Base-by-base conservation (phyloP, 2,888 invertebrate species). In the Tubulanus polymorphus region DNA sequence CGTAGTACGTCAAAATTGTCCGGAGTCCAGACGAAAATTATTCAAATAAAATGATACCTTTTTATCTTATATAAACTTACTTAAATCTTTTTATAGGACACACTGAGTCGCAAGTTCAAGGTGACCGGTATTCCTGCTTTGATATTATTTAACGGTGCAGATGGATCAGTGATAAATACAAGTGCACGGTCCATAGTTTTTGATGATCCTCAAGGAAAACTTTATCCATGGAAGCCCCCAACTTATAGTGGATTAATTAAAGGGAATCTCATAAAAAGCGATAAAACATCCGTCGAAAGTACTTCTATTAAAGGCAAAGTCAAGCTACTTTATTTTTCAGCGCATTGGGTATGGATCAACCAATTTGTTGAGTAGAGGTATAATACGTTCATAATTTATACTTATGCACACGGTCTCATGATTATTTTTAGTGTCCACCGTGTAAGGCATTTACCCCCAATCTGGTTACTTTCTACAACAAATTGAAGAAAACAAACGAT, bases 321-420 rank as follows among this genome's bases (percentile, higher is more conserved):
- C 53, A 86, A 87, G 69, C 90, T 89, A 37, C 85, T 91, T 68
- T 91, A 91, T 75, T 92, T 92, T 78, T 90, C 90, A 56, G 92
- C 92, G 20, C 88, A 91, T 76, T 92, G 92, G 92, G 91, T 91
- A 80, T 82, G 84, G 77, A 23, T 47, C 15, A 10, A n/a, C n/a
- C n/a, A n/a, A n/a, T n/a, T n/a, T n/a, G n/a, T n/a, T n/a, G n/a
- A n/a, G n/a, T n/a, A n/a, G n/a, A n/a, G n/a, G n/a, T n/a, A n/a
- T n/a, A n/a, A n/a, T n/a, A n/a, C n/a, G n/a, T n/a, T n/a, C n/a
- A n/a, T n/a, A n/a, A n/a, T n/a, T n/a, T n/a, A n/a, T n/a, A n/a
- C n/a, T n/a, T n/a, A n/a, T n/a, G n/a, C n/a, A n/a, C n/a, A n/a
- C n/a, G n/a, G n/a, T n/a, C n/a, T n/a, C n/a, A n/a, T n/a, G n/a